Evolutionary conservation across 1,140 invertebrate genomes (phyloP), one percentile per base, ranked within the genome.

Genomic region (Mesaphorura yosii): DNA sequence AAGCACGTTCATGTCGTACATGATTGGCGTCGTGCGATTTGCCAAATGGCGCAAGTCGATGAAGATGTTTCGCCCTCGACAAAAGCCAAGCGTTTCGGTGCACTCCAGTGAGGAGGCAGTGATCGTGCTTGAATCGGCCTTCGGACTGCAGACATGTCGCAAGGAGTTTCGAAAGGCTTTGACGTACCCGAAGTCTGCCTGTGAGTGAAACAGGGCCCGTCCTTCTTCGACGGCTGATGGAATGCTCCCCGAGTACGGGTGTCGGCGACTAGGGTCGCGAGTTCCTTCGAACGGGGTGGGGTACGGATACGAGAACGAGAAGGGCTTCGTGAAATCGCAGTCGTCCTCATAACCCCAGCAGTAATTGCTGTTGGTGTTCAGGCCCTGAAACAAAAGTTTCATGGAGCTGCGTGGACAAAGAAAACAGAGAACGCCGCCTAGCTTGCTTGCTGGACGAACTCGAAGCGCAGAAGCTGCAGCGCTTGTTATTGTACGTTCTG

Each of bases 181-280:
- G 0, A 97, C 72, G 68, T 89, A 96, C 29, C 93, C 93, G 75
- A 97, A 98, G 76, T 97, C n/a, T n/a, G n/a, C n/a, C n/a, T n/a
- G n/a, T n/a, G n/a, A n/a, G n/a, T n/a, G n/a, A n/a, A n/a, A n/a
- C n/a, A n/a, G n/a, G n/a, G n/a, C n/a, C n/a, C n/a, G n/a, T n/a
- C n/a, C n/a, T n/a, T n/a, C n/a, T 93, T 22, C n/a, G 82, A 91
- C 73, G 91, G 86, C 22, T 80, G 77, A 71, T 85, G 93, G 73
- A 95, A 98, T 31, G 81, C 66, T 68, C 94, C 90, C 15, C 84
- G 82, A 55, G 78, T 68, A 72, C 91, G 92, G 10, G 79, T 79
- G 46, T 79, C 78, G 0, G 85, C 82, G n/a, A 85, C 88, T 94
- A 25, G 86, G 86, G 66, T 78, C 79, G 60, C 85, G 81, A 61